phyloP scores from a whole-genome alignment of 2,888 invertebrate genomes.

The Scaptodrosophila latifasciaeformis region DNA sequence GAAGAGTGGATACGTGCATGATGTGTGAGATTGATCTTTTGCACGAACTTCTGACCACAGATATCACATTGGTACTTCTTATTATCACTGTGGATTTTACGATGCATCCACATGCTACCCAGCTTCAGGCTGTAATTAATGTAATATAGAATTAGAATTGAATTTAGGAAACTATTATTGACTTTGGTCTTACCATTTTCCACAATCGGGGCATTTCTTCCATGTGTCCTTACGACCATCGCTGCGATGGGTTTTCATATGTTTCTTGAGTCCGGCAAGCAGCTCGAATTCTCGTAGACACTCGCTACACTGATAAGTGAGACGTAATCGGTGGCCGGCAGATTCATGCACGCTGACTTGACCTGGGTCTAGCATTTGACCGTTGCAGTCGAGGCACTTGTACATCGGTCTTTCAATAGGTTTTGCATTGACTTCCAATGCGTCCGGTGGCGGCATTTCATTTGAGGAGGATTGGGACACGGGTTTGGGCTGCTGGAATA shows the following conservation, averaged over 20 bases:
- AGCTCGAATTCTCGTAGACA: constrained; percentile 72
- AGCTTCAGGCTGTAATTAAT: constrained; percentile 65
- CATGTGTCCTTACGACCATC: constrained; percentile 71
- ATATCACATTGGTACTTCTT: constrained; percentile 75
- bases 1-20: constrained; percentile 74
- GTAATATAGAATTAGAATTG: neutral
- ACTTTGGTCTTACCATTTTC: constrained; percentile 69
- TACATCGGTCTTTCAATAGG: constrained; percentile 49
- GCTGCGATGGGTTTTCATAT: constrained; percentile 70
- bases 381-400: constrained; percentile 72
- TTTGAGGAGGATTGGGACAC: constrained; percentile 11
- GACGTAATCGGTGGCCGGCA: constrained; percentile 64
- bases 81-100: constrained; percentile 74
- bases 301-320: constrained; percentile 67
- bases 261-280: constrained; percentile 70
- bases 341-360: constrained; percentile 63
- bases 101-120: constrained; percentile 75
- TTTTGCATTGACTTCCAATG: constrained; percentile 21
- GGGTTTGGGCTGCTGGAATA: constrained; percentile 46
- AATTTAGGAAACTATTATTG: neutral
- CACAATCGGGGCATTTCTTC: constrained; percentile 74
- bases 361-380: constrained; percentile 53
- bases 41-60: constrained; percentile 75
- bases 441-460: constrained; percentile 49
- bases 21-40: constrained; percentile 75